phyloP scores from a whole-genome alignment of 2,113 vertebrate species.

The Colius striatus region DNA sequence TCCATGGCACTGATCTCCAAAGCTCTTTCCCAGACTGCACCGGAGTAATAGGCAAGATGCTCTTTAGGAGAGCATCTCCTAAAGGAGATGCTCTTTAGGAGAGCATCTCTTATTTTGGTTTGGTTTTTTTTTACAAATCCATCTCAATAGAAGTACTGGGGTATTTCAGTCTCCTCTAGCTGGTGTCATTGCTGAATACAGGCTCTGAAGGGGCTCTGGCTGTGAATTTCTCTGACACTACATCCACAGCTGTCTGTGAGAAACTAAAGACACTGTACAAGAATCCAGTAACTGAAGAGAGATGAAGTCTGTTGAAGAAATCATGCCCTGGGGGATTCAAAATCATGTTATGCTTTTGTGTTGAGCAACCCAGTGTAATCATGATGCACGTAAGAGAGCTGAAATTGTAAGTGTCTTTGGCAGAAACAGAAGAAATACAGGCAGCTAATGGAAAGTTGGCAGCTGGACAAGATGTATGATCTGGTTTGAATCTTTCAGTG shows the following conservation, averaged over 20 bases:
- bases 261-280: neutral
- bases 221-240: neutral
- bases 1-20: neutral
- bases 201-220: neutral
- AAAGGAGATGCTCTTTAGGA: neutral
- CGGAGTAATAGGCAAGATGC: neutral
- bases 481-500: neutral
- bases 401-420: neutral
- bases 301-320: neutral
- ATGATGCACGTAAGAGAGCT: neutral
- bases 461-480: neutral
- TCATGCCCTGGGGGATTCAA: neutral
- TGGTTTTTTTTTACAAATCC: neutral
- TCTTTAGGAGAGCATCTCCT: neutral
- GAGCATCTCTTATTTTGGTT: neutral
- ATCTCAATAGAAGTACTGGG: neutral
- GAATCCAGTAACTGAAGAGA: neutral
- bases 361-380: neutral
- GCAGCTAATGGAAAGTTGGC: conserved; percentile 33
- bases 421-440: neutral
- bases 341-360: neutral
- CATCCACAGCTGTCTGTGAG: neutral
- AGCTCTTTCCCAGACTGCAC: neutral
- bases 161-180: neutral
- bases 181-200: neutral